A percentile compares a stretch with the other conserved stretches of the same genome.
These are phyloP conservation scores for Parus major DNA, from an alignment of 2,113 vertebrate species.

Conservation along the genomic window DNA sequence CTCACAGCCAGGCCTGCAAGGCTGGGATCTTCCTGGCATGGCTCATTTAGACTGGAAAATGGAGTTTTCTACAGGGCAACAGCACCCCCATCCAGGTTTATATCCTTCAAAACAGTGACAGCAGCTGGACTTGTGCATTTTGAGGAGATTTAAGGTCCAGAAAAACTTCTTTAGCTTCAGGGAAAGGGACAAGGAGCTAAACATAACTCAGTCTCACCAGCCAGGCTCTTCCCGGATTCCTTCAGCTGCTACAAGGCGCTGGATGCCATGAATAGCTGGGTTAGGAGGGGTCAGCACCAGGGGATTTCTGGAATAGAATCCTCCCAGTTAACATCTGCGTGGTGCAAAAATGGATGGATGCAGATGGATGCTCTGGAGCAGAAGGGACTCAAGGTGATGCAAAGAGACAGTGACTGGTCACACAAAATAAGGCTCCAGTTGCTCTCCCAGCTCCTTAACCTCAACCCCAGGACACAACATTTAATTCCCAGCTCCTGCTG, in stretches of 20 bases:
- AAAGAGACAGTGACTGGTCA: no score
- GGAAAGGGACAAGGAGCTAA: neutral
- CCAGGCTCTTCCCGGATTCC: neutral
- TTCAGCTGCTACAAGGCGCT: neutral
- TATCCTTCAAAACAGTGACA: neutral
- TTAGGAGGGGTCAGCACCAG: neutral
- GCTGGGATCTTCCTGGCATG: neutral
- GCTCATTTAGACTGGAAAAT: neutral
- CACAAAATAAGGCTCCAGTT: neutral
- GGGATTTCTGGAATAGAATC: neutral
- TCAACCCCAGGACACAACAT: neutral
- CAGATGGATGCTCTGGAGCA: neutral
- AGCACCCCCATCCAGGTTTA: neutral
- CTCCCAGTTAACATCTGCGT: neutral
- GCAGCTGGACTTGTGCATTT: neutral
- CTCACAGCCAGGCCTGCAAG: neutral
- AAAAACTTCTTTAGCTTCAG: neutral
- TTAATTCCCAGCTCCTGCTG: neutral
- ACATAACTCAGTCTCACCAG: neutral
- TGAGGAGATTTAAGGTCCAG: neutral
- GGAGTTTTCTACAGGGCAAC: neutral
- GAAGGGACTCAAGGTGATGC: neutral
- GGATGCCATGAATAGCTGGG: neutral
- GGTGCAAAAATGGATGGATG: neutral
- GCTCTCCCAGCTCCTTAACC: neutral